phyloP scores from a whole-genome alignment of 2,797 vertebrate species.

The Megalops cyprinoides region DNA sequence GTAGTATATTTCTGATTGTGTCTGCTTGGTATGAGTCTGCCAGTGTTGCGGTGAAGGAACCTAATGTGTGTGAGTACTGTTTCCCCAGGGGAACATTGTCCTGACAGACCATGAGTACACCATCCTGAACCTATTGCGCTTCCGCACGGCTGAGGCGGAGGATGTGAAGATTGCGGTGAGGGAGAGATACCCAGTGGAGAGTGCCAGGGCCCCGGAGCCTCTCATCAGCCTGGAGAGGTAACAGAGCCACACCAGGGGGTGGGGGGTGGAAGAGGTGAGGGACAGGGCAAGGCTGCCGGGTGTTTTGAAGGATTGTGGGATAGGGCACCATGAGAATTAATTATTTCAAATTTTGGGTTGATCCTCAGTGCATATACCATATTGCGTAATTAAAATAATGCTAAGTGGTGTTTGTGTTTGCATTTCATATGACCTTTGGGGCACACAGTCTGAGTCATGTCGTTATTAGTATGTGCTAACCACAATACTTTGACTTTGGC shows the following conservation, averaged over 20 bases:
- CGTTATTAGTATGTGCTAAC: background rate
- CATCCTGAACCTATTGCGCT: slow-evolving; percentile 94
- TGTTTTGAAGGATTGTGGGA: background rate
- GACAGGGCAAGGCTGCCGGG: background rate
- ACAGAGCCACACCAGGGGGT: slow-evolving; percentile 11
- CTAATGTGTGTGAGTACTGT: slow-evolving; percentile 33
- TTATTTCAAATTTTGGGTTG: background rate
- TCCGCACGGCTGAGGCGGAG: slow-evolving; percentile 85
- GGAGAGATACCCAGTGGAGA: slow-evolving; percentile 88
- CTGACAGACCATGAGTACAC: slow-evolving; percentile 89
- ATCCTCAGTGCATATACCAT: background rate
- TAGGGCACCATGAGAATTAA: background rate
- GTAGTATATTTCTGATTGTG: background rate
- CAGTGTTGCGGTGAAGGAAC: slow-evolving; percentile 31
- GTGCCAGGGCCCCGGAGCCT: slow-evolving; percentile 77
- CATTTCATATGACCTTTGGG: background rate
- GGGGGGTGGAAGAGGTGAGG: background rate
- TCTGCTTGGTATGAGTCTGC: slow-evolving; percentile 30
- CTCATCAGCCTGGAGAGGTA: slow-evolving; percentile 85
- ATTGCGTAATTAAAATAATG: too few species aligned
- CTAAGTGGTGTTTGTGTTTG: too few species aligned
- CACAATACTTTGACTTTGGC: background rate
- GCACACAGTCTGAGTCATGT: background rate
- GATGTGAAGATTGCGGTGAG: slow-evolving; percentile 95
- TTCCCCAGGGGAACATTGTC: slow-evolving; percentile 88